phyloP scores from a whole-genome alignment of 2,113 vertebrate species.

The Synodontis membranacea region DNA sequence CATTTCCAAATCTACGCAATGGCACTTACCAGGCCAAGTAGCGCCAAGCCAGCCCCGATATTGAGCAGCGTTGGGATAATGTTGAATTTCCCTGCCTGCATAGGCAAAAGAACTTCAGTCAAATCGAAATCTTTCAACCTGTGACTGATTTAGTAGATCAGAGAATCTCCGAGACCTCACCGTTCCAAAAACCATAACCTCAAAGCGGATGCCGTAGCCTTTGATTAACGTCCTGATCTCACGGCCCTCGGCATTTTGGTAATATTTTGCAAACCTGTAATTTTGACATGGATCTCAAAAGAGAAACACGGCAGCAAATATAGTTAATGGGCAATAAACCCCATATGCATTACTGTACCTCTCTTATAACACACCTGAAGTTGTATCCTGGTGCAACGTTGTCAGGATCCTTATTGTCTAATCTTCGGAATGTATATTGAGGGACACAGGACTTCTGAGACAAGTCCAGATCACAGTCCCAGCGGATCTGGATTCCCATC shows the following conservation, averaged over 20 bases:
- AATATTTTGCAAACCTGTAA: constrained; percentile 84
- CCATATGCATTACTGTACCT: neutral
- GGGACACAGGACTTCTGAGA: constrained; percentile 73
- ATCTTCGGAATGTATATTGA: constrained; percentile 79
- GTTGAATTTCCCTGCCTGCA: constrained; percentile 83
- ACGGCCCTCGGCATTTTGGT: constrained; percentile 53
- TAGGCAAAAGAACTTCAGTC: neutral
- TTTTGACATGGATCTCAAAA: neutral
- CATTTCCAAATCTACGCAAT: neutral
- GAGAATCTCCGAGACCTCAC: constrained; percentile 66
- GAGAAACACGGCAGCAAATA: neutral
- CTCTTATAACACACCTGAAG: constrained; percentile 70
- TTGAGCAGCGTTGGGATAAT: constrained; percentile 86
- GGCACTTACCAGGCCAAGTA: constrained; percentile 80
- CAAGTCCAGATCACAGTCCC: constrained; percentile 79
- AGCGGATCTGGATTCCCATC: constrained; percentile 70
- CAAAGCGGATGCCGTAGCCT: constrained; percentile 84
- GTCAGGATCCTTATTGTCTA: constrained; percentile 75
- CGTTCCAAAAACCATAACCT: constrained; percentile 83
- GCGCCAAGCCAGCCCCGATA: constrained; percentile 79
- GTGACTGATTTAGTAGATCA: neutral
- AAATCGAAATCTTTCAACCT: neutral
- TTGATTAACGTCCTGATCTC: constrained; percentile 80
- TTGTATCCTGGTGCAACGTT: constrained; percentile 85
- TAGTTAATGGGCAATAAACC: neutral